Evolutionary conservation across 2,113 vertebrate genomes (phyloP), one percentile per base, ranked within the genome.

Genomic region (Leucopsar rothschildi): DNA sequence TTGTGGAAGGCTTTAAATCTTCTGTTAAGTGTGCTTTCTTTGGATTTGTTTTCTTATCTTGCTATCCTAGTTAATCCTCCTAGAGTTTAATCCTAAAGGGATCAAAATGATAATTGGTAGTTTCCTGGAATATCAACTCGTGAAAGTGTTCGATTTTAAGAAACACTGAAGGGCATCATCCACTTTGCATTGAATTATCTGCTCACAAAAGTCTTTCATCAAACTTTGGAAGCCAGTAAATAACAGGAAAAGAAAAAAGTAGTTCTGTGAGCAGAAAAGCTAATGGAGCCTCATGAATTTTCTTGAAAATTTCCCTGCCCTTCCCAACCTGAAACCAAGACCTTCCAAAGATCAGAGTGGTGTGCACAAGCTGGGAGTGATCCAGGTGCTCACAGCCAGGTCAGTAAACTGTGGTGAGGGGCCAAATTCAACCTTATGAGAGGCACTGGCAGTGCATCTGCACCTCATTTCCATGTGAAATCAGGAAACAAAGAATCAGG

Each of bases 21-120:
- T 88, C 44, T 71, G 71, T 72, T 57, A 94, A 85, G n/a, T 25
- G 13, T 28, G 31, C 29, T 84, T 82, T 31, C 42, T 86, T 92
- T 72, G 60, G 47, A 86, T 91, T 92, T 86, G 29, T 87, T 88
- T 95, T 82, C 83, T 89, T 87, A 85, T 59, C 91, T 91, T 81
- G 42, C 49, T 73, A 21, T 92, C 52, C 76, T 83, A 59, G 76
- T 73, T 93, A 66, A 90, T 68, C 65, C 71, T 82, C 86, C 65
- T 52, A 31, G 63, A 65, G 24, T 64, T 93, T 80, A 90, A 83
- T 95, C 80, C 70, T 95, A 60, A 56, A 83, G 29, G 35, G 31
- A 72, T 89, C 37, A 80, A 73, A 95, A 66, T 73, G 33, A 72
- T 85, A 79, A 68, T 55, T 11, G 3, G 61, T 64, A 65, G 65